phyloP scores from a whole-genome alignment of 2,797 vertebrate genomes.

The Cheirogaleus major region DNA sequence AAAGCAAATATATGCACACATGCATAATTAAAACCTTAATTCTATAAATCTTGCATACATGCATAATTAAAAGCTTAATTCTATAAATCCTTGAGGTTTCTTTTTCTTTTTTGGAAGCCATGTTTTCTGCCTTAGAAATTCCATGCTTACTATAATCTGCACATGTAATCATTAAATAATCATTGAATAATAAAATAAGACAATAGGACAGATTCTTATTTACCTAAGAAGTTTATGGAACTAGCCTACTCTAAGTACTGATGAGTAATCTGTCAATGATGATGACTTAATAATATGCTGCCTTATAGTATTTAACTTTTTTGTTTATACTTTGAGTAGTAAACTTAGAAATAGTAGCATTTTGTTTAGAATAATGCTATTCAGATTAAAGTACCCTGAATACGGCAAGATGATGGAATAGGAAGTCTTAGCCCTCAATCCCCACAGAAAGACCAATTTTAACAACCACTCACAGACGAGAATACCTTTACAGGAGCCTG shows the following conservation, averaged over 20 bases:
- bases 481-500: neutral
- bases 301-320: neutral
- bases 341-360: neutral
- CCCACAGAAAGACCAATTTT: neutral
- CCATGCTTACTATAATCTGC: neutral
- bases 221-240: slow-evolving; percentile 7
- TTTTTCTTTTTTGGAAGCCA: slow-evolving; percentile 4
- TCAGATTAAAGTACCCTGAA: neutral
- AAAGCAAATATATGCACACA: neutral
- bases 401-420: neutral
- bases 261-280: too few relatives aligned
- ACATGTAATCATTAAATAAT: neutral
- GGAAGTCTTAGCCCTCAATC: neutral
- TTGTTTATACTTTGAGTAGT: neutral
- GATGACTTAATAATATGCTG: neutral
- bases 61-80: too few relatives aligned
- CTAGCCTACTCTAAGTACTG: neutral
- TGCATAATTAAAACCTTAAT: too few relatives aligned
- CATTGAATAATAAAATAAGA: neutral
- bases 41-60: neutral
- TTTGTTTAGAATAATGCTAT: neutral
- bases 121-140: neutral
- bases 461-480: too few relatives aligned
- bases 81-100: neutral
- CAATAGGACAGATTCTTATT: neutral